These are phyloP conservation scores for Porites cylindrica DNA, from an alignment of 92 coral and sea anemone genomes.

Conservation along the genomic window DNA sequence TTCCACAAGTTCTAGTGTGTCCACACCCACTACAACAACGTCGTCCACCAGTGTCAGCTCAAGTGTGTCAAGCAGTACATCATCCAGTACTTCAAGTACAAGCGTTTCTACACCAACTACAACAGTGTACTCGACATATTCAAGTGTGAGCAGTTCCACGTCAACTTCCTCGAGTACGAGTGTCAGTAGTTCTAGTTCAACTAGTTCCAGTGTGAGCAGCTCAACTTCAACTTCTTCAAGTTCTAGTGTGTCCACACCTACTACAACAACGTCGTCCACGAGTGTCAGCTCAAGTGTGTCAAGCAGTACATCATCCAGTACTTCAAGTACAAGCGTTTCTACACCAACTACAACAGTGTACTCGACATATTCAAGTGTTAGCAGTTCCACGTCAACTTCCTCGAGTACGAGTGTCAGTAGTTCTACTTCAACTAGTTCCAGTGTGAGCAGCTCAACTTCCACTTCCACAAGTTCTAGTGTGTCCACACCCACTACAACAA, in stretches of 20 bases:
- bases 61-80: not conserved
- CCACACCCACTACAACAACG: conserved; percentile 5
- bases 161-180: not conserved
- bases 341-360: not conserved
- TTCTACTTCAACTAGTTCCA: conserved; percentile 38
- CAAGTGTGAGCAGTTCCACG: not conserved
- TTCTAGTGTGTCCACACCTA: conserved; percentile 37
- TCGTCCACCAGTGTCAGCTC: not conserved
- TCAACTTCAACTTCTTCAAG: not conserved
- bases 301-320: not conserved
- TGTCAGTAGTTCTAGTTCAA: not conserved
- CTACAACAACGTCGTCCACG: conserved; percentile 10
- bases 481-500: conserved; percentile 9
- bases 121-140: not conserved
- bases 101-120: conserved; percentile 25
- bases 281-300: not conserved
- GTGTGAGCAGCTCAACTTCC: not conserved
- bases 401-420: conserved; percentile 16
- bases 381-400: conserved; percentile 31
- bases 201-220: not conserved
- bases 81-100: not conserved
- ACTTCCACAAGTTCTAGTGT: conserved; percentile 20
- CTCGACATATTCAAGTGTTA: conserved; percentile 14
- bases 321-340: conserved; percentile 15
- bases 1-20: conserved; percentile 12